phyloP scores from a whole-genome alignment of 2,113 vertebrate species.

The Syrrhaptes paradoxus region DNA sequence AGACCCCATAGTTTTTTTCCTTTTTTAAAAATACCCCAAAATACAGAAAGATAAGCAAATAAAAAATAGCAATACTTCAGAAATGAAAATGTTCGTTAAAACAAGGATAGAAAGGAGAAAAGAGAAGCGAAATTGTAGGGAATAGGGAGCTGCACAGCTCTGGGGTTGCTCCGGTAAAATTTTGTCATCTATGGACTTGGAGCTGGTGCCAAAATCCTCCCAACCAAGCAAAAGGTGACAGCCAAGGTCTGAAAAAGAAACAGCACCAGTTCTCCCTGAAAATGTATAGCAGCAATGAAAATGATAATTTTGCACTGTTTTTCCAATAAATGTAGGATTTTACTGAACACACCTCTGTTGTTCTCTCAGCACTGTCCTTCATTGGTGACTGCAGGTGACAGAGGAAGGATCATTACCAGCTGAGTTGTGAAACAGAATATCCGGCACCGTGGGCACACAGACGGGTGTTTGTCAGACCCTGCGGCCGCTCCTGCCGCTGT shows the following conservation, averaged over 20 bases:
- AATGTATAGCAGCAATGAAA: not conserved
- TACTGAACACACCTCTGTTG: not conserved
- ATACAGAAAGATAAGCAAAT: not conserved
- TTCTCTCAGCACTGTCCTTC: not conserved
- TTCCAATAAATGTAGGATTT: not conserved
- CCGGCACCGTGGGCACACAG: not conserved
- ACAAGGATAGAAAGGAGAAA: not conserved
- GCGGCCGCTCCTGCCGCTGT: not conserved
- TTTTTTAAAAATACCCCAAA: not conserved
- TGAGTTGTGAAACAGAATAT: not conserved
- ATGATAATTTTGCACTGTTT: not conserved
- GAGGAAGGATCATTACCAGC: not conserved
- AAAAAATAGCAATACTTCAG: not conserved
- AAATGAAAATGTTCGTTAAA: not conserved
- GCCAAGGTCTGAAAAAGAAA: not conserved
- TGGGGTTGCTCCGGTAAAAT: not conserved
- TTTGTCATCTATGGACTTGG: not conserved
- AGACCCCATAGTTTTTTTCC: fast-evolving
- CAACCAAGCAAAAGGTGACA: not conserved
- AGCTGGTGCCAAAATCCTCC: not conserved
- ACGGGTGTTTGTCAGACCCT: not conserved
- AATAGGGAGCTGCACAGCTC: not conserved
- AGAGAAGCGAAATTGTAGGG: not conserved
- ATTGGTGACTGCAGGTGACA: not conserved
- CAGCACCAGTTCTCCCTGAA: not conserved